Percentiles rank a stretch among this genome's conserved stretches.
These are phyloP conservation scores for Eutolmus rufibarbis DNA, from an alignment of 2,888 invertebrate species.

Conservation along the genomic window DNA sequence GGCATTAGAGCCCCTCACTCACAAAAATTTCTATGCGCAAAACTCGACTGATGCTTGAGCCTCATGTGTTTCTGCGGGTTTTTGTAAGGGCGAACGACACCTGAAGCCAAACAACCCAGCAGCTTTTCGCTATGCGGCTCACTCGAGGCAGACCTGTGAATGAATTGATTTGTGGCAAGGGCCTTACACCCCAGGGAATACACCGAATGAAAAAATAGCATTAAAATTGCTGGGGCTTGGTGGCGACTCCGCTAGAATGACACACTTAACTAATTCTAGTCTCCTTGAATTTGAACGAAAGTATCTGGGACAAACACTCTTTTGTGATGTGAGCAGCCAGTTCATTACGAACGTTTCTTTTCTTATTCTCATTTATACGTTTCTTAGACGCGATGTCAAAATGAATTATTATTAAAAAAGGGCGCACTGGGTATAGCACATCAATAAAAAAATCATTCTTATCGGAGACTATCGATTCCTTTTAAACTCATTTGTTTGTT, in stretches of 20 bases:
- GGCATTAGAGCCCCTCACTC: neutral
- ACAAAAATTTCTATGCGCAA: neutral
- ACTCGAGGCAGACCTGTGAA: neutral
- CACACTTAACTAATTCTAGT: neutral
- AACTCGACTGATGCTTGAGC: neutral
- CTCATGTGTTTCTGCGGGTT: neutral
- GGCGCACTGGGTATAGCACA: too few species aligned
- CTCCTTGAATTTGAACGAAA: neutral
- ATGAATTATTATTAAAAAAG: neutral
- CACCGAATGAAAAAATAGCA: neutral
- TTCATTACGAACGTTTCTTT: neutral
- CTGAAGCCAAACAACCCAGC: conserved; percentile 16
- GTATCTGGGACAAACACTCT: neutral
- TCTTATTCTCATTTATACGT: neutral
- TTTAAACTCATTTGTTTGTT: too few species aligned
- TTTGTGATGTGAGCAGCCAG: neutral
- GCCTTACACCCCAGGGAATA: neutral
- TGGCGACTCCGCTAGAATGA: neutral
- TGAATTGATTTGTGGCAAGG: neutral
- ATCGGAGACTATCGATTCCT: too few species aligned
- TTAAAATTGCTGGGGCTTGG: neutral
- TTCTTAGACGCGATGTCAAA: neutral
- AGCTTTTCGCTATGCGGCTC: neutral
- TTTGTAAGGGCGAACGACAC: neutral
- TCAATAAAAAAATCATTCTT: too few species aligned